Percentiles rank a stretch among this genome's conserved stretches.
phyloP scores from a whole-genome alignment of 2,113 vertebrate species.

The Neomonachus schauinslandi region DNA sequence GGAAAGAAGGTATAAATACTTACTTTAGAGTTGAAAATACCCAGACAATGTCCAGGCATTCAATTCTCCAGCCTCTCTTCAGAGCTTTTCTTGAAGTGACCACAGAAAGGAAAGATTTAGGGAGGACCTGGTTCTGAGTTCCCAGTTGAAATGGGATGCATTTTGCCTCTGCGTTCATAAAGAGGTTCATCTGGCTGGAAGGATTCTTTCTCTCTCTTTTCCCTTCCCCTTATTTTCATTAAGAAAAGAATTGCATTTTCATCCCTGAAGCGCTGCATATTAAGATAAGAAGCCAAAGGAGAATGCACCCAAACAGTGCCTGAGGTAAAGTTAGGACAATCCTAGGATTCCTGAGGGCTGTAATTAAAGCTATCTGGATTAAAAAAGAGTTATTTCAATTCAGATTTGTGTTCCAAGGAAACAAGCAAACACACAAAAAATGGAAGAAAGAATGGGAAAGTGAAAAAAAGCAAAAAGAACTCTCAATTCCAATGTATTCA shows the following conservation, averaged over 20 bases:
- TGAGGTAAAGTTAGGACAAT: slow-evolving; percentile 80
- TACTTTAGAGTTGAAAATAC: slow-evolving; percentile 46
- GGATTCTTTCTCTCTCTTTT: background rate
- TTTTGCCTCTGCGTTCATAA: slow-evolving; percentile 75
- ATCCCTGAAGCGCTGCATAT: background rate
- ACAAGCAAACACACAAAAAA: background rate
- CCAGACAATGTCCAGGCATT: background rate
- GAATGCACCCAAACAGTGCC: slow-evolving; percentile 75
- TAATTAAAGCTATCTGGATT: slow-evolving; percentile 84
- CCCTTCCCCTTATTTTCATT: background rate
- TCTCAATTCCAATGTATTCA: slow-evolving; percentile 81
- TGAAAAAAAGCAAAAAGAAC: slow-evolving; percentile 81
- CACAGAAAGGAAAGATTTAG: slow-evolving; percentile 76
- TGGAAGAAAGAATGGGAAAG: slow-evolving; percentile 45
- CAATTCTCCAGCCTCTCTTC: background rate
- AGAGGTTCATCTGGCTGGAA: slow-evolving; percentile 66
- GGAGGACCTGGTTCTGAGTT: slow-evolving; percentile 62
- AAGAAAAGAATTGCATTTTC: slow-evolving; percentile 48
- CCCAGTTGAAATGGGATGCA: slow-evolving; percentile 31
- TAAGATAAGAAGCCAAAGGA: slow-evolving; percentile 66
- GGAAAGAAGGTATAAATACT: background rate
- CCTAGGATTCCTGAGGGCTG: slow-evolving; percentile 71
- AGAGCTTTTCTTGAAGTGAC: slow-evolving; percentile 76
- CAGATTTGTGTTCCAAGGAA: slow-evolving; percentile 77
- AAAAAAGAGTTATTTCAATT: slow-evolving; percentile 79